Base-by-base conservation (phyloP, 2,888 invertebrate genomes). In the Hydraecia micacea region DNA sequence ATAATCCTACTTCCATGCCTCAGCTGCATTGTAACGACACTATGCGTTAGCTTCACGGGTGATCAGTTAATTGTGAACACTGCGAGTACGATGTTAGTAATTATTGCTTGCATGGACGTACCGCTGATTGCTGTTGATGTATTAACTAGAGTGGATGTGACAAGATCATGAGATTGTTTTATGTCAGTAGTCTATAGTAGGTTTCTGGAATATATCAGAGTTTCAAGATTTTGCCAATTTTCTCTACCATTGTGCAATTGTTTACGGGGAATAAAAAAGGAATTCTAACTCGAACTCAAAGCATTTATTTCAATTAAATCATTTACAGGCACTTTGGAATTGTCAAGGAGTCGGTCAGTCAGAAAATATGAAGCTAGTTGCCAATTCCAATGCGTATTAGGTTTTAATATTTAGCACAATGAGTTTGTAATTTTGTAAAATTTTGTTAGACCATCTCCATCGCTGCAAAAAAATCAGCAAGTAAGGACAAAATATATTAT, bases 61-160 rank as follows among this genome's bases (percentile, higher is more conserved):
- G 91, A 91, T 86, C 86, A 87, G 89, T 83, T 91, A 91, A 92
- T 92, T 91, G 90, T 88, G 83, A 84, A 81, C 79, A 62, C 80
- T 60, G 73, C 55, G 78, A 73, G 69, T 80, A 75, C 69, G 18
- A 60, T 60, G 75, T 15, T 18, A 49, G 32, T 82, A 75, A 80
- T 80, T 81, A 80, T 76, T 82, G 18, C 46, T 68, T 46, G 21
- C 21, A 60, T 42, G 62, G 67, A 80, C 79, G 76, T 58, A 73
- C 55, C 85, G 86, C 85, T 87, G 87, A 85, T 86, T 84, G 82
- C 75, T 85, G 52, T 74, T 78, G 85, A 86, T 73, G 79, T 80
- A 75, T 55, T 84, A 83, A 85, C 73, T 81, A 39, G 66, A 80
- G 71, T 85, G 75, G 88, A 87, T 84, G 60, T 68, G 88, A 79